Evolutionary conservation across 2,888 invertebrate species (phyloP).

Genomic region (Athetis lepigone): DNA sequence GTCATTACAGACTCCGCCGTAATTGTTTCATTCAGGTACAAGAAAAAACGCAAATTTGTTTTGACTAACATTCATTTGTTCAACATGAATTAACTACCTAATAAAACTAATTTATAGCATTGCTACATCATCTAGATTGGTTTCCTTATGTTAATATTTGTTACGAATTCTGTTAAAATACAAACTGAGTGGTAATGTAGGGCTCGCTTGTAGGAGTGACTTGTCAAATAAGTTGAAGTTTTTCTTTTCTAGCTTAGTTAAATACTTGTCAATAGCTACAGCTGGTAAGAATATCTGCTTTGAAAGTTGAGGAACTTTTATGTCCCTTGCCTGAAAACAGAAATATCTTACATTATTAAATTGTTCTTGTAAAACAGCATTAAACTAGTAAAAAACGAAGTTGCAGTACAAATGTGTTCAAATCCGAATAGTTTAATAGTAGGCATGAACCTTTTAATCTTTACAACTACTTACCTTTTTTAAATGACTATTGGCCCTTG

Average conservation of each 20-base stretch:
- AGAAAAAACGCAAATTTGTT: background rate
- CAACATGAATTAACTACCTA: slow-evolving; percentile 3
- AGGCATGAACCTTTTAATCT: no score
- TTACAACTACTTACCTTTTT: slow-evolving; percentile 90
- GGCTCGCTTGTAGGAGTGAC: slow-evolving; percentile 91
- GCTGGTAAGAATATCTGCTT: slow-evolving; percentile 93
- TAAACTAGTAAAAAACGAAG: no score
- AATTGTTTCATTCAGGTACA: no score
- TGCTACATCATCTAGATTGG: slow-evolving; percentile 10
- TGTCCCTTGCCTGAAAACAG: slow-evolving; percentile 92
- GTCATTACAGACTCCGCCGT: no score
- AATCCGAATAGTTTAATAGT: no score
- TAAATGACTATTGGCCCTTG: slow-evolving; percentile 95
- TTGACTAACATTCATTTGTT: slow-evolving; percentile 26
- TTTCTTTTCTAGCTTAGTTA: slow-evolving; percentile 92
- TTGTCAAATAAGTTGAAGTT: slow-evolving; percentile 95
- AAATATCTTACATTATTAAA: slow-evolving; percentile 1
- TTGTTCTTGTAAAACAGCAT: background rate
- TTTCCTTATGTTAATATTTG: slow-evolving; percentile 76
- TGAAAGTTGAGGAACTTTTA: slow-evolving; percentile 91
- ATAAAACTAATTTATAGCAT: slow-evolving; percentile 4
- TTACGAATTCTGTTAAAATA: slow-evolving; percentile 92
- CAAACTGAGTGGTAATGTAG: slow-evolving; percentile 92
- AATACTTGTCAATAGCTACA: slow-evolving; percentile 92
- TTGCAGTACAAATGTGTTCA: no score